Conservation (phyloP, 1,140 invertebrate species). For the Diprion similis region DNA sequence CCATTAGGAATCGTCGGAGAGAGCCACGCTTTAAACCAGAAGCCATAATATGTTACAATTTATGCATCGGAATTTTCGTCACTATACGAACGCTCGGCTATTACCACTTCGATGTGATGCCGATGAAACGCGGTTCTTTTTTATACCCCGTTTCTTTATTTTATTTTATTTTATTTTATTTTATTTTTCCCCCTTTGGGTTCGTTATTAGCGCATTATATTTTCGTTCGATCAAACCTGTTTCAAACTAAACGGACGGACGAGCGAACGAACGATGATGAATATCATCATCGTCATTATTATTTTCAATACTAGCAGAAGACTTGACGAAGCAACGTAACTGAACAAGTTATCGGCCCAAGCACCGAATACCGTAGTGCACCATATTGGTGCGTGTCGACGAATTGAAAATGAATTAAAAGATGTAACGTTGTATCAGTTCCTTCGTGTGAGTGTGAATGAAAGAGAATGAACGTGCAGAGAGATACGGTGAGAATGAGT, state of each 20-base stretch:
- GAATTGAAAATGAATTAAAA: not conserved
- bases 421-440: slow-evolving; percentile 5
- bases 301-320: not conserved
- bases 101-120: too few relatives aligned
- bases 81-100: not conserved
- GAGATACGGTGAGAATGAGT: not conserved
- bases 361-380: not conserved
- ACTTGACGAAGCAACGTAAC: not conserved
- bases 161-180: not conserved
- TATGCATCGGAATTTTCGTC: not conserved
- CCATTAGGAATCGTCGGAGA: slow-evolving; percentile 7
- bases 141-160: not conserved
- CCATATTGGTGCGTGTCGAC: slow-evolving; percentile 4
- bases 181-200: not conserved
- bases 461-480: not conserved
- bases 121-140: too few relatives aligned
- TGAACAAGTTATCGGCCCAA: not conserved
- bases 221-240: too few relatives aligned
- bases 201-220: too few relatives aligned
- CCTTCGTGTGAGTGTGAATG: not conserved
- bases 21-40: not conserved
- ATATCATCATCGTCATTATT: not conserved
- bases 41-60: not conserved
- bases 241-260: too few relatives aligned
- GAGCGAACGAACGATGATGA: too few relatives aligned